phyloP scores from a whole-genome alignment of 2,888 invertebrate genomes.

The Xestia xanthographa region DNA sequence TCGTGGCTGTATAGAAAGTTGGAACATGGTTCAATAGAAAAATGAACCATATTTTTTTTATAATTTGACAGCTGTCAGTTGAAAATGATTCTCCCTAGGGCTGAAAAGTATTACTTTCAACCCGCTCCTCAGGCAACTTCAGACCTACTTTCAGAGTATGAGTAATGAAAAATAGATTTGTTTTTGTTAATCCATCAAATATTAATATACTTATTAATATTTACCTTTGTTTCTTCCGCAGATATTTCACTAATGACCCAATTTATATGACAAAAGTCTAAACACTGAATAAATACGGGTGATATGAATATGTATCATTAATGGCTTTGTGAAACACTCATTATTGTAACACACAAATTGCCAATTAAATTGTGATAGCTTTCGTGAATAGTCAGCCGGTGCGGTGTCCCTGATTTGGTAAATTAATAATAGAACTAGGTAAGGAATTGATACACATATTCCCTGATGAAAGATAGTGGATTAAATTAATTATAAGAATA shows the following conservation, averaged over 20 bases:
- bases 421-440: constrained; percentile 18
- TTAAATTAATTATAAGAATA: constrained; percentile 9
- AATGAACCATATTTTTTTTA: too few species aligned
- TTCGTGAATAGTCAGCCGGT: constrained; percentile 24
- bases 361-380: constrained; percentile 59
- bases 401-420: constrained; percentile 17
- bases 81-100: too few species aligned
- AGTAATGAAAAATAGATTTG: too few species aligned
- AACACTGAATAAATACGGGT: constrained; percentile 26
- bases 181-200: not conserved
- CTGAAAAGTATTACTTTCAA: too few species aligned
- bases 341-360: constrained; percentile 62
- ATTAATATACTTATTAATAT: constrained; percentile 3
- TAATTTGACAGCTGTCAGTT: too few species aligned
- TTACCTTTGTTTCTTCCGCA: constrained; percentile 18
- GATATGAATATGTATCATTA: constrained; percentile 41
- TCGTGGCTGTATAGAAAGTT: too few species aligned
- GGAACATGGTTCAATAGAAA: too few species aligned
- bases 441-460: constrained; percentile 14
- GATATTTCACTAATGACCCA: constrained; percentile 50
- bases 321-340: constrained; percentile 41
- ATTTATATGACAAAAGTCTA: constrained; percentile 53
- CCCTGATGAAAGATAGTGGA: not conserved
- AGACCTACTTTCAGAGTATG: too few species aligned
- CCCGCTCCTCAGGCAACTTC: too few species aligned